phyloP scores from a whole-genome alignment of 2,888 invertebrate genomes.

The Aricia artaxerxes region DNA sequence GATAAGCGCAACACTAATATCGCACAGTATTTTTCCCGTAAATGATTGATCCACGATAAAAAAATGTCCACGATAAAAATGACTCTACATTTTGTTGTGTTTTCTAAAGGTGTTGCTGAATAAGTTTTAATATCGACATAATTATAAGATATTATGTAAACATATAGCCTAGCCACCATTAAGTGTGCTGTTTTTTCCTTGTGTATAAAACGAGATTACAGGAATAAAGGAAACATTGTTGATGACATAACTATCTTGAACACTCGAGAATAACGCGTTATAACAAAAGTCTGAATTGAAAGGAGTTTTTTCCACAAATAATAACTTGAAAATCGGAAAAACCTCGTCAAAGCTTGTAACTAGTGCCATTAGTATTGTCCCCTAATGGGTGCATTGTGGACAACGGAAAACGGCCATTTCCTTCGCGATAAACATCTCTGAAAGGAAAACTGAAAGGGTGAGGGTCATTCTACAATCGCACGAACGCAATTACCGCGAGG shows the following conservation, averaged over 20 bases:
- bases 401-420: conserved; percentile 80
- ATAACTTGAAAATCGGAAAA: conserved; percentile 38
- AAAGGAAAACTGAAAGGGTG: conserved; percentile 75
- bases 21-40: neutral
- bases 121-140: neutral
- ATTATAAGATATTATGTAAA: neutral
- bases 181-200: neutral
- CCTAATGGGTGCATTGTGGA: conserved; percentile 75
- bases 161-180: neutral
- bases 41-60: neutral
- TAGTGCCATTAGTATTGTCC: conserved; percentile 74
- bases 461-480: conserved; percentile 53
- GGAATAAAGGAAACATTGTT: conserved; percentile 11
- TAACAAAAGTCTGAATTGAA: neutral
- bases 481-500: conserved; percentile 67
- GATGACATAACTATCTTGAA: neutral
- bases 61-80: neutral
- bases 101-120: neutral
- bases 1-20: conserved; percentile 55
- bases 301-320: conserved; percentile 26
- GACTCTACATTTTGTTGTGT: neutral
- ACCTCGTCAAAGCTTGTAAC: conserved; percentile 45
- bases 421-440: conserved; percentile 77
- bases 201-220: neutral
- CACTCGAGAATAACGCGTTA: neutral